Evolutionary conservation across 2,797 vertebrate genomes (phyloP), one percentile per base, ranked within the genome.

Genomic region (Malacoraja senta): DNA sequence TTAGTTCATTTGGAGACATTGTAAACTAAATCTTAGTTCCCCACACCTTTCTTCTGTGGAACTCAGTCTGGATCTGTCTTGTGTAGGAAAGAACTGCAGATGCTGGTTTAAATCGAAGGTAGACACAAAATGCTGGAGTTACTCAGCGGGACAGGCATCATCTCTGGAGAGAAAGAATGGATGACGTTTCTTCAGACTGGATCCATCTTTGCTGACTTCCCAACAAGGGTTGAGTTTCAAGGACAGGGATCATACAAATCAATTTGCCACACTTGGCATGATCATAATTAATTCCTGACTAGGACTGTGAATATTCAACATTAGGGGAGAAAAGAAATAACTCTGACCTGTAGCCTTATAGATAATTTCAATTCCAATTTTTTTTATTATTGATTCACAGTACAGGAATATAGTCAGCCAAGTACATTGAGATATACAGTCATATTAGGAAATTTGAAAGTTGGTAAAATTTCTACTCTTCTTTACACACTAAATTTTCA

Each of bases 201-300:
- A 63, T 21, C 74, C 35, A 8, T 76, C 83, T 32, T 63, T 32
- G 61, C 13, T 65, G 15, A 6, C n/a, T 65, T 32, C 13, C 6
- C 58, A 63, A 86, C 58, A 15, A 35, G 63, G 84, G 32, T 35
- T 65, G 63, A 10, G 61, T 88, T 88, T 88, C 84, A 68, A 88
- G 53, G n/a, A 68, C 32, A n/a, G 68, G 32, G 0, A 3, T 17
- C 58, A 88, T 17, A 68, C n/a, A 24, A 21, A 35, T 63, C 61
- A 6, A 88, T 8, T 32, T 68, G 15, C 9, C n/a, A 88, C 84
- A 21, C 63, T 88, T 32, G 32, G 63, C n/a, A 68, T 86, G 13
- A 86, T n/a, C 44, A 29, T 84, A 61, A 61, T 84, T 84, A 84
- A 84, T 84, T 61, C 84, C 9, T 21, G 61, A 65, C n/a, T 88